Percentiles rank a stretch among this genome's conserved stretches.
Evolutionary conservation across 2,113 vertebrate genomes (phyloP).

Genomic region (Prunella himalayana): DNA sequence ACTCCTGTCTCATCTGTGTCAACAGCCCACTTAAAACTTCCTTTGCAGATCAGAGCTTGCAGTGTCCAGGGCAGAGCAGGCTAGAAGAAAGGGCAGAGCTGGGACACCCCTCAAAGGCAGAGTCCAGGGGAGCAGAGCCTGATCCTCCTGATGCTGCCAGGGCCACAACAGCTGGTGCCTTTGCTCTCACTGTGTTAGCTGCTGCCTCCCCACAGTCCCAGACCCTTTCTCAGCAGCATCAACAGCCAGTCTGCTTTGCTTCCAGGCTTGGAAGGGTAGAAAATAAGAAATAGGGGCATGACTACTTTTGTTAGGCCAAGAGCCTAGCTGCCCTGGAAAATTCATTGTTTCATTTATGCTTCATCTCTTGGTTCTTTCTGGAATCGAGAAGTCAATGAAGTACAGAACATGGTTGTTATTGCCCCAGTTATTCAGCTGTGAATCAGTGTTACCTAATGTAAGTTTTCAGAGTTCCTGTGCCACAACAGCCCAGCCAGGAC

Average conservation of each 20-base stretch:
- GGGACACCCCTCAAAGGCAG: not conserved
- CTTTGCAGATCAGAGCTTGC: not conserved
- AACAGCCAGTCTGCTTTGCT: not conserved
- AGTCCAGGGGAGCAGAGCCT: not conserved
- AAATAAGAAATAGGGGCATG: not conserved
- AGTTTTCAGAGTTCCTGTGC: not conserved
- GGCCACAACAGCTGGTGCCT: not conserved
- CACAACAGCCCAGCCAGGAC: not conserved
- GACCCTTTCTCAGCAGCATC: not conserved
- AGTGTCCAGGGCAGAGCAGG: not conserved
- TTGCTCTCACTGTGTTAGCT: not conserved
- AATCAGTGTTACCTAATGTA: not conserved
- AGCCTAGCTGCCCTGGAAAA: not conserved
- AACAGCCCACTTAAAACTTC: not conserved
- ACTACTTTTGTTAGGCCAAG: not conserved
- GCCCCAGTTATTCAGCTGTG: not conserved
- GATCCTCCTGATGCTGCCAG: not conserved
- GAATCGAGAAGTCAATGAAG: not conserved
- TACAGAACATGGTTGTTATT: not conserved
- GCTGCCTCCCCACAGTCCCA: not conserved
- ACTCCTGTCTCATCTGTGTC: not conserved
- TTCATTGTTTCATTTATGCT: not conserved
- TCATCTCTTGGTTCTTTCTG: not conserved
- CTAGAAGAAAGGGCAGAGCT: not conserved
- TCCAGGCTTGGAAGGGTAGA: not conserved